These are phyloP conservation scores for Parauchenoglanis punctatus DNA, from an alignment of 2,797 vertebrate species.

Conservation along the genomic window DNA sequence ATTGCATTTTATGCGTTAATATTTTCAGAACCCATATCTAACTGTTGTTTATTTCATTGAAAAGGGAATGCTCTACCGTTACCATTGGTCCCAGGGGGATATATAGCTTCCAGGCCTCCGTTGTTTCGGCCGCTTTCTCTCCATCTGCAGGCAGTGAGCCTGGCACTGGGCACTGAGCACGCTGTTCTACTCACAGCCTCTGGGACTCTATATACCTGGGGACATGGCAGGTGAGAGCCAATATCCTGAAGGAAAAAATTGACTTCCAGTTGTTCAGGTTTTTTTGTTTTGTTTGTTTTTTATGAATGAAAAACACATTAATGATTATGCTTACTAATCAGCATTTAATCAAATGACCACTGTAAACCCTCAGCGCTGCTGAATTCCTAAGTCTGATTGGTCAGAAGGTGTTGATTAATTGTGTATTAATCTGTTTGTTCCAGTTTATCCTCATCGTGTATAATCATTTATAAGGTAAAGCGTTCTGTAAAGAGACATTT, in stretches of 20 bases:
- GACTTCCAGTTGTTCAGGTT: neutral
- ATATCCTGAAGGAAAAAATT: neutral
- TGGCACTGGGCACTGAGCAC: slow-evolving; percentile 84
- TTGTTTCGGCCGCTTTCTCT: slow-evolving; percentile 74
- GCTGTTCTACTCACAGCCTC: slow-evolving; percentile 74
- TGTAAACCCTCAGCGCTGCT: neutral
- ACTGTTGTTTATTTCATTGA: slow-evolving; percentile 3
- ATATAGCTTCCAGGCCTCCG: slow-evolving; percentile 73
- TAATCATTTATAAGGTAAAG: neutral
- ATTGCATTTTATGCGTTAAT: neutral
- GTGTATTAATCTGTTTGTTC: neutral
- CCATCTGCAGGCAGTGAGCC: slow-evolving; percentile 70
- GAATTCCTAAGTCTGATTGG: neutral
- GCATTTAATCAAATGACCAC: neutral
- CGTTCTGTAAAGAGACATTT: neutral
- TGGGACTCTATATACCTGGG: slow-evolving; percentile 84
- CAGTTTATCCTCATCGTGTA: neutral
- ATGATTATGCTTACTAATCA: neutral
- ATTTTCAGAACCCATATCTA: neutral
- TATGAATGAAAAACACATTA: neutral
- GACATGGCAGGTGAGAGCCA: slow-evolving; percentile 81
- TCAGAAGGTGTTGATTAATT: neutral
- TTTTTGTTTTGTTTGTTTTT: neutral
- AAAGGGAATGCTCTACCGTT: slow-evolving; percentile 64
- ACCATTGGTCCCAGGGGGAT: slow-evolving; percentile 82